Evolutionary conservation across 2,113 vertebrate genomes (phyloP).

Genomic region (Vanacampus margaritifer): DNA sequence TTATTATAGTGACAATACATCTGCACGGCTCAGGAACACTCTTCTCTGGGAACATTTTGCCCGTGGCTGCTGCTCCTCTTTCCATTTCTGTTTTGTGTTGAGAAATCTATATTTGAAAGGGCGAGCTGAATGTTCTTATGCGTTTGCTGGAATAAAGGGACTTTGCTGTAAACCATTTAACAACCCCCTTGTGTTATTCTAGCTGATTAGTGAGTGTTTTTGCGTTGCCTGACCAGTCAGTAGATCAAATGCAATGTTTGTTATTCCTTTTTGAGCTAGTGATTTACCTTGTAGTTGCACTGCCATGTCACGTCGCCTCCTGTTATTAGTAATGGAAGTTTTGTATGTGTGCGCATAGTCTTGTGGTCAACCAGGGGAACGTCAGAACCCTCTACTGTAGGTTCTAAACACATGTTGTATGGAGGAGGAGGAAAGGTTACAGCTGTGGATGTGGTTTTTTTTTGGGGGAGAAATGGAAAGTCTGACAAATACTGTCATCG

Average conservation of each 20-base stretch:
- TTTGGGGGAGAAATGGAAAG: slow-evolving; percentile 44
- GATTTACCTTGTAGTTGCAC: slow-evolving; percentile 21
- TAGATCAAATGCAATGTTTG: slow-evolving; percentile 25
- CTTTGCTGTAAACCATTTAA: slow-evolving; percentile 8
- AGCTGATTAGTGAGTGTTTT: not conserved
- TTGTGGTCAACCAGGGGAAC: slow-evolving; percentile 33
- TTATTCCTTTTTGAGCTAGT: slow-evolving; percentile 27
- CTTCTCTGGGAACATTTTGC: not conserved
- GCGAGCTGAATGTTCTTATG: not conserved
- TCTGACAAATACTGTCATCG: slow-evolving; percentile 43
- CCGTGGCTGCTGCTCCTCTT: not conserved
- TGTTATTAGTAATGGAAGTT: slow-evolving; percentile 29
- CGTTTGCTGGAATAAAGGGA: not conserved
- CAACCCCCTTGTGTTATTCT: not conserved
- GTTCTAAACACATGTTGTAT: slow-evolving; percentile 13
- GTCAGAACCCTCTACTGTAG: slow-evolving; percentile 8
- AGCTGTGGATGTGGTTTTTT: slow-evolving; percentile 15
- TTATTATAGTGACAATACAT: slow-evolving; percentile 1
- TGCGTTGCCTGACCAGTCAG: slow-evolving; percentile 9
- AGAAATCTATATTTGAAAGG: not conserved
- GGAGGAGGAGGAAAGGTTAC: slow-evolving; percentile 1
- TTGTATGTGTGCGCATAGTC: slow-evolving; percentile 38
- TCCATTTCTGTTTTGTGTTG: not conserved
- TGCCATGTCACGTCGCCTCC: slow-evolving; percentile 6
- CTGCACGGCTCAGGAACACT: not conserved